A percentile compares a stretch with the other conserved stretches of the same genome.
These are phyloP conservation scores for Oophaga pumilio DNA, from an alignment of 2,113 vertebrate species.

Conservation along the genomic window DNA sequence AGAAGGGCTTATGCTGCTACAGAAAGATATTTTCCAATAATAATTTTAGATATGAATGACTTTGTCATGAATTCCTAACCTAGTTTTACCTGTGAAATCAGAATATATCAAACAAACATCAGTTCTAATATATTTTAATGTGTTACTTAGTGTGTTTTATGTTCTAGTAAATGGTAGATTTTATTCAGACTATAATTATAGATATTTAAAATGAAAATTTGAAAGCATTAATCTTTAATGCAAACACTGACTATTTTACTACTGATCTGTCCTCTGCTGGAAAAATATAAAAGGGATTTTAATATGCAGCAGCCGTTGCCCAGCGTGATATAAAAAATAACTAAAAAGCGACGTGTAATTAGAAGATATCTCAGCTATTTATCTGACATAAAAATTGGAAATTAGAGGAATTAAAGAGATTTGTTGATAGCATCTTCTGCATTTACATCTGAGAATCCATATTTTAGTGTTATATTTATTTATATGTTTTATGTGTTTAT, in stretches of 20 bases:
- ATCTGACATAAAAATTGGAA: slow-evolving; percentile 34
- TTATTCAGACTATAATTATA: neutral
- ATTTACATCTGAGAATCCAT: no score
- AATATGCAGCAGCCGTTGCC: neutral
- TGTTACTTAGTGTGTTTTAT: neutral
- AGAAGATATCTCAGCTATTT: slow-evolving; percentile 4
- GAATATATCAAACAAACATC: neutral
- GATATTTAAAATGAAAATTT: neutral
- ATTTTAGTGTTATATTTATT: neutral
- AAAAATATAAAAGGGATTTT: slow-evolving; percentile 33
- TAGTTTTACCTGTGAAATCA: neutral
- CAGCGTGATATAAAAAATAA: slow-evolving; percentile 22
- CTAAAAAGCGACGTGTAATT: slow-evolving; percentile 15
- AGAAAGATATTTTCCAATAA: no score
- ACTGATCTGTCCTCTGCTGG: neutral
- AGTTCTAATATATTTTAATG: neutral
- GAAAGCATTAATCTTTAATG: neutral
- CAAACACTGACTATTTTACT: slow-evolving; percentile 18
- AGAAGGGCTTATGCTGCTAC: no score
- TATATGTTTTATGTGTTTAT: neutral
- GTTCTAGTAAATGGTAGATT: neutral
- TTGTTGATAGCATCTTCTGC: neutral
- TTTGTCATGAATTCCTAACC: neutral
- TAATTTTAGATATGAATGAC: neutral
- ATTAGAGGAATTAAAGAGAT: slow-evolving; percentile 28